A percentile compares a stretch with the other conserved stretches of the same genome.
Evolutionary conservation across 2,888 invertebrate genomes (phyloP).

Genomic region (Resseliella maxima): DNA sequence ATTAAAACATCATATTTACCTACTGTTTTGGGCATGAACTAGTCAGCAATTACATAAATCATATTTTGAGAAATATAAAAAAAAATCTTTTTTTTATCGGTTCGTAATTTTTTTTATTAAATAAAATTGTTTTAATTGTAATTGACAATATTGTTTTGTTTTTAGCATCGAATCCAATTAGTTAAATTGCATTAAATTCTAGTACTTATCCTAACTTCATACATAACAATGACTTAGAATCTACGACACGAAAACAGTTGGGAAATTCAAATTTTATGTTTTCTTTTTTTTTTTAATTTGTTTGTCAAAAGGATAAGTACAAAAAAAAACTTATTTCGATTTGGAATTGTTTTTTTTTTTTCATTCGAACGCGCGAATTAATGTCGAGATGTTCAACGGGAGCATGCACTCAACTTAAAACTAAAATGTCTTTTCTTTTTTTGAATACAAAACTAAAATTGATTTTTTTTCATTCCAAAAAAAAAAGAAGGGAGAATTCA

Average conservation of each 20-base stretch:
- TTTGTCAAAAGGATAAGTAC: not conserved
- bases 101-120: slow-evolving; percentile 26
- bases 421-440: not conserved
- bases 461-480: not conserved
- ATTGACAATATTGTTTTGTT: slow-evolving; percentile 18
- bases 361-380: not conserved
- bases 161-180: slow-evolving; percentile 39
- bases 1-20: too few species aligned
- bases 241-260: slow-evolving; percentile 38
- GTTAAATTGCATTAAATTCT: slow-evolving; percentile 20
- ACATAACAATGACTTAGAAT: slow-evolving; percentile 55
- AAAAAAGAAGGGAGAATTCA: not conserved
- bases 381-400: not conserved
- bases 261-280: not conserved
- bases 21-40: too few species aligned
- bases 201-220: slow-evolving; percentile 11
- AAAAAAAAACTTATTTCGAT: not conserved
- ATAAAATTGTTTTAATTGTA: slow-evolving; percentile 8
- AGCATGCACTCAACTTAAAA: not conserved
- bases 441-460: not conserved
- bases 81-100: not conserved
- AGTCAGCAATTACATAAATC: too few species aligned
- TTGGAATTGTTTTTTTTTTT: not conserved
- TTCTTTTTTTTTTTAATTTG: not conserved
- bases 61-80: too few species aligned